Conservation (phyloP, 2,888 invertebrate species). For the Ophraella communa region DNA sequence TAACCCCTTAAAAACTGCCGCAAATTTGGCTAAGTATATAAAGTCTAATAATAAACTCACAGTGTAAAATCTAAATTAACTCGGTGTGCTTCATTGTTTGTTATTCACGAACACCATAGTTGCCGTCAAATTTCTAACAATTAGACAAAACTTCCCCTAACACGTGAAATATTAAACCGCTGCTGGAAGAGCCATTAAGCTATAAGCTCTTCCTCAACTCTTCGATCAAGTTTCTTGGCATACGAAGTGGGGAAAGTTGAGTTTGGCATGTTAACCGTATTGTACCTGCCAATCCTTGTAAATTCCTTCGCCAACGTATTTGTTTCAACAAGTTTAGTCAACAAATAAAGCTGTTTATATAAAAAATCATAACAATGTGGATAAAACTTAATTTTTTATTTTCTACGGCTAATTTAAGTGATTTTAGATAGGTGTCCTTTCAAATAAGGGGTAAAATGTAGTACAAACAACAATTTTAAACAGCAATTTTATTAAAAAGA, state of each 20-base stretch:
- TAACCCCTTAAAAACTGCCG: not conserved
- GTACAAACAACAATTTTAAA: too few species aligned
- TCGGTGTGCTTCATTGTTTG: not conserved
- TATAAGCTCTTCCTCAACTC: constrained; percentile 18
- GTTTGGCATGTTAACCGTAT: constrained; percentile 25
- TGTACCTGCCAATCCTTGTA: constrained; percentile 33
- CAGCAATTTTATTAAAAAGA: too few species aligned
- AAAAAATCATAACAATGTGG: too few species aligned
- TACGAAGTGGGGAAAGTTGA: constrained; percentile 12
- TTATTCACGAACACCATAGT: constrained; percentile 8
- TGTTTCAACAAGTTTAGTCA: constrained; percentile 23
- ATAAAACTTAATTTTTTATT: too few species aligned
- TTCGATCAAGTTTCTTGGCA: constrained; percentile 25
- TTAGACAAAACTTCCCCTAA: constrained; percentile 23
- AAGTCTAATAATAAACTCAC: constrained; percentile 3
- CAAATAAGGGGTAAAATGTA: too few species aligned
- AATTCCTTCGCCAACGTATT: constrained; percentile 31
- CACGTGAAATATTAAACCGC: constrained; percentile 23
- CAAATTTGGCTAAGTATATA: not conserved
- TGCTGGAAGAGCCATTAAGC: constrained; percentile 14
- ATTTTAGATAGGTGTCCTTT: too few species aligned
- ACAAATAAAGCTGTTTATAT: constrained; percentile 17
- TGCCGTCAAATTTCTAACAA: constrained; percentile 23
- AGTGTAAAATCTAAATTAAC: constrained; percentile 1
- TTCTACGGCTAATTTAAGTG: too few species aligned